Evolutionary conservation across 1,140 invertebrate species (phyloP), one percentile per base, ranked within the genome.

Genomic region (Lepidurus couesii): DNA sequence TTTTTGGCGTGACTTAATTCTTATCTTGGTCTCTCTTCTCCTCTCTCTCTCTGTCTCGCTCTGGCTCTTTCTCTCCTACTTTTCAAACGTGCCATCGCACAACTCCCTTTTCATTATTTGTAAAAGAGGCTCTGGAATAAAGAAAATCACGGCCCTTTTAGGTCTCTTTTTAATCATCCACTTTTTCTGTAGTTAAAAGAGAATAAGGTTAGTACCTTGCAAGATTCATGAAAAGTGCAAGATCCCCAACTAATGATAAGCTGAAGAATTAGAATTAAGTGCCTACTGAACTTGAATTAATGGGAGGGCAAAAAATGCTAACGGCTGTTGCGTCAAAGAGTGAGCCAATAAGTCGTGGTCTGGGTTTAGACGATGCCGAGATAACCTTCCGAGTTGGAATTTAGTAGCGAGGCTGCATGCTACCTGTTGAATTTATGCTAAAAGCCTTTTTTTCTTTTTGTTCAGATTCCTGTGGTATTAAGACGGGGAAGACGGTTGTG

Each of bases 261-360:
- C 8, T 13, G 13, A 65, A 65, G 53, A 16, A 65, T 65, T 16
- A 13, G 53, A 65, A 65, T 65, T 34, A 65, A 9, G 53, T 65
- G 53, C 53, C 53, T 65, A 65, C 53, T 65, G 53, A 65, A 65
- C 9, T 65, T 65, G 53, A 65, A 65, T 65, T 65, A 65, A 65
- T n/a, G 53, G 6, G 21, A 65, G 13, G 53, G 53, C 16, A 13
- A 65, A 65, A 65, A 65, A n/a, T 13, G 53, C 53, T 65, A 65
- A 65, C 7, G 53, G 53, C 53, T 65, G 53, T 65, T 65, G 53
- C 53, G 53, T 21, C 21, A 65, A 65, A 65, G 53, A 65, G 53
- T 65, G 53, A 65, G 53, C 53, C 53, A 65, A 65, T 65, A 65
- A 65, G 53, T 65, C 53, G 53, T 65, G 53, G 53, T 65, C 53